Conservation (phyloP, 53 echinoderm and acorn worm species). For the Arbacia lixula region DNA sequence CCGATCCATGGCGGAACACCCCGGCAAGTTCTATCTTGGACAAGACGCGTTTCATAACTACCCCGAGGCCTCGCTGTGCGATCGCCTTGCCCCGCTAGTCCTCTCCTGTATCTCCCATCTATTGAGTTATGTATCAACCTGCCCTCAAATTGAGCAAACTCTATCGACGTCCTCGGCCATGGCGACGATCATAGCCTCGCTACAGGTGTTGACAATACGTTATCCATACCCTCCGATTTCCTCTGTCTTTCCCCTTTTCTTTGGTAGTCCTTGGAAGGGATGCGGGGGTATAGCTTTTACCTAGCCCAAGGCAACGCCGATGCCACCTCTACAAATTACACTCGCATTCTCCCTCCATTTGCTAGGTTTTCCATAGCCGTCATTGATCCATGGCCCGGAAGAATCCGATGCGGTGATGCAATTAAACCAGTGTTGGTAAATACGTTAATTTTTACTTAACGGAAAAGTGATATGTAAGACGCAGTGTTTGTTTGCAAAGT, state of each 20-base stretch:
- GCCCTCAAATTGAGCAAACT: conserved; percentile 58
- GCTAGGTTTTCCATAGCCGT: conserved; percentile 47
- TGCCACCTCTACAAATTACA: conserved; percentile 51
- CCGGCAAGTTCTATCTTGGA: neutral
- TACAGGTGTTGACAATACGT: conserved; percentile 59
- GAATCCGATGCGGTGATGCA: conserved; percentile 42
- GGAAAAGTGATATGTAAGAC: conserved; percentile 63
- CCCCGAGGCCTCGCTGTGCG: conserved; percentile 8
- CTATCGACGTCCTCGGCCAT: conserved; percentile 43
- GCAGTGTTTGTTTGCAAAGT: conserved; percentile 55
- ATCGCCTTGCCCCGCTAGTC: conserved; percentile 30
- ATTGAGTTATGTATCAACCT: conserved; percentile 62
- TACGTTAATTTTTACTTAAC: conserved; percentile 63
- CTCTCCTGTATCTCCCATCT: conserved; percentile 22
- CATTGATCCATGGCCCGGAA: conserved; percentile 56
- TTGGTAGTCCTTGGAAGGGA: conserved; percentile 10
- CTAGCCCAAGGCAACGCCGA: conserved; percentile 50
- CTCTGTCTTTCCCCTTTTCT: conserved; percentile 26
- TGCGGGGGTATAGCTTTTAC: conserved; percentile 47
- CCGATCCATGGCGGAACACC: conserved; percentile 25
- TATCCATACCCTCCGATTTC: conserved; percentile 51
- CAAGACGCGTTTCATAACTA: conserved; percentile 47
- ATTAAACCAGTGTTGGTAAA: conserved; percentile 61
- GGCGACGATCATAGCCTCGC: neutral
- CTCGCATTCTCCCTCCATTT: conserved; percentile 54